A percentile compares a stretch with the other conserved stretches of the same genome.
Conservation (phyloP, 2,888 invertebrate genomes). For the Hyalella azteca region DNA sequence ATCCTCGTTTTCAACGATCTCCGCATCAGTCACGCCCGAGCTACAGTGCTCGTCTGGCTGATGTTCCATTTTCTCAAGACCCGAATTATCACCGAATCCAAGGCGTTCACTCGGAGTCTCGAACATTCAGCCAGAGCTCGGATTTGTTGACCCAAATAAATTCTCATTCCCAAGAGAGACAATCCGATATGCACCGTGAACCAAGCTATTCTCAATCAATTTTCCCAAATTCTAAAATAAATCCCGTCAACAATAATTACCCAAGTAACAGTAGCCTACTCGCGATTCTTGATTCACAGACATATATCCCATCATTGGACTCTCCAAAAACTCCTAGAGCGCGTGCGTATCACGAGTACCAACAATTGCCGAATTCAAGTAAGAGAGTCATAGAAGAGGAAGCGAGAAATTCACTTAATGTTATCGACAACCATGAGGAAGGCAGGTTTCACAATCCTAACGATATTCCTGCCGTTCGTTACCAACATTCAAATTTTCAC, state of each 20-base stretch:
- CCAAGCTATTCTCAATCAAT: too few species aligned
- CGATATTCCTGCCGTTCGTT: background rate
- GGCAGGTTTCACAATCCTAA: background rate
- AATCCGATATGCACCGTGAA: too few species aligned
- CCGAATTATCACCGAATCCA: slow-evolving; percentile 1
- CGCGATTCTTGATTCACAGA: too few species aligned
- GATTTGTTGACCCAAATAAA: too few species aligned
- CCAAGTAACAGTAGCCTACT: too few species aligned
- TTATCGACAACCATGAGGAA: background rate
- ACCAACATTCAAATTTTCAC: background rate
- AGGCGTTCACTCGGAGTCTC: background rate
- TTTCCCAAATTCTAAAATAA: too few species aligned
- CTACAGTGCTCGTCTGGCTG: background rate
- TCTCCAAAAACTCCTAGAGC: too few species aligned
- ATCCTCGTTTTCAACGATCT: background rate
- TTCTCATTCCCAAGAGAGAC: too few species aligned
- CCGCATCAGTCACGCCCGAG: background rate
- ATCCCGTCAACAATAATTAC: too few species aligned
- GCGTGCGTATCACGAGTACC: background rate
- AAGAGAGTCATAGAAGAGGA: background rate
- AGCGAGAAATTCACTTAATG: background rate
- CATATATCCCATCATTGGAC: too few species aligned
- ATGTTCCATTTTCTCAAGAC: background rate
- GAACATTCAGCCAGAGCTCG: background rate
- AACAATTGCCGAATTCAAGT: background rate